Evolutionary conservation across 2,113 vertebrate genomes (phyloP), one percentile per base, ranked within the genome.

Genomic region (Marmota monax): DNA sequence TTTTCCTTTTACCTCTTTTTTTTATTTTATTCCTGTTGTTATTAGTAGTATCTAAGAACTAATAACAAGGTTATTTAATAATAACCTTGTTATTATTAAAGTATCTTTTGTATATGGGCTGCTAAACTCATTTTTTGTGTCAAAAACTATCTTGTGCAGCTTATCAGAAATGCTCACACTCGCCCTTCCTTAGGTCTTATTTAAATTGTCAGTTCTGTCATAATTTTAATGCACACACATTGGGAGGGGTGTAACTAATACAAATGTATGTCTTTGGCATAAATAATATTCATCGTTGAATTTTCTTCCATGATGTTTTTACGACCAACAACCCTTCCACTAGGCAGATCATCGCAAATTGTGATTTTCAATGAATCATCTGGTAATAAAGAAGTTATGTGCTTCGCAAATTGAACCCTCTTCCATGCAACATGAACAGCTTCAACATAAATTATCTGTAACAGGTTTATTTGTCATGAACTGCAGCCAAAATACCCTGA

Each of bases 291-390:
- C 39, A 97, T 96, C 29, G 1, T 18, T 82, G 39, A 91, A 90
- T 98, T 98, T 98, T 97, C 61, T 94, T 56, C 77, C 83, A 37
- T 94, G 90, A 98, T 78, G 42, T 17, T 94, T 97, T 98, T 98
- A 92, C 22, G 84, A 90, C 32, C 37, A 96, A 32, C 58, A 89
- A 69, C 39, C 89, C 96, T 98, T 96, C 82, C 39, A 96, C 89
- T 77, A 85, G 95, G 92, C 76, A 96, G 76, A 97, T 91, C 95
- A 96, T 90, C 32, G 0, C 6, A 53, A 94, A 97, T 77, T 92
- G 92, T 95, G 93, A 94, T 93, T 97, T 96, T 94, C 90, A 96
- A 39, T 97, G 92, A 98, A 98, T 98, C 92, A 97, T 82, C 92
- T 90, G 61, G 77, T 98, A 97, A 98, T 95, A 98, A 97, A 97